phyloP scores from a whole-genome alignment of 2,888 invertebrate species.

The Yponomeuta evonymella region DNA sequence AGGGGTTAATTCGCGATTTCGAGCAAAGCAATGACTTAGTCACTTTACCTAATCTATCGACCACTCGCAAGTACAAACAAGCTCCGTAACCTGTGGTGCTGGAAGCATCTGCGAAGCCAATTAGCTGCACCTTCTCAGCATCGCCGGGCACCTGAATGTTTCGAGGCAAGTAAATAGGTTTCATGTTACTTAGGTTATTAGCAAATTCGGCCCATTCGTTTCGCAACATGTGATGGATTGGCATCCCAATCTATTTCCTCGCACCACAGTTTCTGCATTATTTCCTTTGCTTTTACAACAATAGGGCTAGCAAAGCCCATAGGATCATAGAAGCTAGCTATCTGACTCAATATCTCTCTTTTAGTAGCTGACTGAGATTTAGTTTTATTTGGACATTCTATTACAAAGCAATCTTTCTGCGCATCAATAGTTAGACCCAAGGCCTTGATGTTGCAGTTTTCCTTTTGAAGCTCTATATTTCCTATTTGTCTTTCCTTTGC shows the following conservation, averaged over 20 bases:
- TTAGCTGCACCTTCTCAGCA: background rate
- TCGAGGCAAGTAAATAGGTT: background rate
- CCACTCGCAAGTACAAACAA: background rate
- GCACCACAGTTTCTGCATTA: too few species aligned
- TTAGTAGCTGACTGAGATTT: background rate
- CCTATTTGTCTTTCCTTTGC: background rate
- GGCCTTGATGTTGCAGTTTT: background rate
- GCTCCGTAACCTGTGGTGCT: background rate
- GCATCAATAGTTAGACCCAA: background rate
- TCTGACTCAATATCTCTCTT: background rate
- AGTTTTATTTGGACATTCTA: background rate
- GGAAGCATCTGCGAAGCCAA: background rate
- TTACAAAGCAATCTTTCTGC: background rate
- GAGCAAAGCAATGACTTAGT: background rate
- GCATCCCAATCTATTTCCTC: too few species aligned
- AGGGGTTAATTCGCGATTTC: constrained; percentile 2
- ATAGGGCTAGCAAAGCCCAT: background rate
- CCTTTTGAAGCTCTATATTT: background rate
- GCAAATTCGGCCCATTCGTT: background rate
- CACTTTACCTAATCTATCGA: background rate
- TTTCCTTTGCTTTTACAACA: background rate
- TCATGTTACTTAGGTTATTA: background rate
- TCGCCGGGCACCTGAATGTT: background rate
- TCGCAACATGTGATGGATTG: too few species aligned
- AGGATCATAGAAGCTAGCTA: background rate